Evolutionary conservation across 2,888 invertebrate genomes (phyloP).

Genomic region (Eupithecia subumbrata): DNA sequence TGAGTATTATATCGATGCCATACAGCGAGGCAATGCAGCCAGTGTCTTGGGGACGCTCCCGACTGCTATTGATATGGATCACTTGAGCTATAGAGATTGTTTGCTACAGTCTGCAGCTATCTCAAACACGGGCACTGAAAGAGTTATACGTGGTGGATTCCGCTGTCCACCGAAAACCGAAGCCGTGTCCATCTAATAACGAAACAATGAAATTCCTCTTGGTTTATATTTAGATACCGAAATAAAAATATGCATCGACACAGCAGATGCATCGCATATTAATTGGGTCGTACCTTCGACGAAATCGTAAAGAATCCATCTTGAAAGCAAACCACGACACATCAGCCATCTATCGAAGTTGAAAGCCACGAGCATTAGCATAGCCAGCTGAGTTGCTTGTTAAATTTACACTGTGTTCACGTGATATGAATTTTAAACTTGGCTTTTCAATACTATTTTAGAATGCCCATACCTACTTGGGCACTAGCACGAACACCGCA

Average conservation of each 20-base stretch:
- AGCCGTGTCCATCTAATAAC: background rate
- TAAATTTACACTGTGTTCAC: slow-evolving; percentile 20
- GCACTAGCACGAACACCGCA: background rate
- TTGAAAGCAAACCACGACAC: slow-evolving; percentile 24
- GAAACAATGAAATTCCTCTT: background rate
- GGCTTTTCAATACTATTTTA: slow-evolving; percentile 9
- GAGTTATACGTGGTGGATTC: background rate
- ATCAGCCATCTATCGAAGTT: slow-evolving; percentile 30
- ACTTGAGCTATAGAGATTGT: no score
- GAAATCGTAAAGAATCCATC: slow-evolving; percentile 6
- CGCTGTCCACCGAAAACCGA: background rate
- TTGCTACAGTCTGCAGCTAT: no score
- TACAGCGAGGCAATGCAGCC: no score
- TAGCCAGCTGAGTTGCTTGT: slow-evolving; percentile 26
- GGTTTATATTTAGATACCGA: background rate
- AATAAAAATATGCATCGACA: background rate
- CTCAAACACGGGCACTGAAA: background rate
- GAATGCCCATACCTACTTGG: background rate
- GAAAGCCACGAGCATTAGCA: slow-evolving; percentile 30
- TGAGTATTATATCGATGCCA: no score
- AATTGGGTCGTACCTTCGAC: background rate
- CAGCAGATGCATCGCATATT: background rate
- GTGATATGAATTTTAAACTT: slow-evolving; percentile 31
- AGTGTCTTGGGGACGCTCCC: no score
- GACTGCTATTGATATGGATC: no score